Base-by-base conservation (phyloP, 2,888 invertebrate genomes). In the Epicampocera succincta region DNA sequence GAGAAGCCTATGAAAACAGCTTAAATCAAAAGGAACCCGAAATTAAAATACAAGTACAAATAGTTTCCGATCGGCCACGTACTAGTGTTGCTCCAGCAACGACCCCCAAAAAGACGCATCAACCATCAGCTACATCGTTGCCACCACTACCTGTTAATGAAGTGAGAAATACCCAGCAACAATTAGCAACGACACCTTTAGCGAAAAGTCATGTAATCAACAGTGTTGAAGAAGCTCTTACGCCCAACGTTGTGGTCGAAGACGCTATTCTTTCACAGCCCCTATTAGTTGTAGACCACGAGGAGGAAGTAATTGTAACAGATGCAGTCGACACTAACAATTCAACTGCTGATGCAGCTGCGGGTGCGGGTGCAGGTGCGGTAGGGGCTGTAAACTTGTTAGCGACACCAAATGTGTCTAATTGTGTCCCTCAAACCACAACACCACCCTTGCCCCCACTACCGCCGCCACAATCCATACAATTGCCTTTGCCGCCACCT, bases 21-120 rank as follows among this genome's bases (percentile, higher is more conserved):
- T 84, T 90, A 52, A 90, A 90, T 87, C 90, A 90, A 88, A 90
- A 90, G 78, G 88, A 90, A 85, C 90, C 90, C 69, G 90, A 89
- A 87, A 89, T 90, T 84, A 90, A 90, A 89, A 89, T 89, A 71
- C 88, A 90, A 87, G 87, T 91, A 83, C 89, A 90, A 88, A 89
- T 90, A 78, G 88, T 89, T 21, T 90, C 91, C 74, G 90, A 90
- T 83, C 86, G 87, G 63, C 78, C 78, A 2, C 76, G 76, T 74
- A 25, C 56, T 48, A 46, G 9, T n/a, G 46, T 8, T 44, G 54
- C 48, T 58, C 87, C 88, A 46, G 86, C 87, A 44, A 65, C 80
- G 63, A 42, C 76, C 2, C 52, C 63, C n/a, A 56, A 56, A 65
- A 66, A 65, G 33, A 38, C n/a, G 42, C 42, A 15, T 15, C 15